Percentiles rank a stretch among this genome's conserved stretches.
Evolutionary conservation across 1,140 invertebrate genomes (phyloP).

Genomic region (Papilio polyxenes): DNA sequence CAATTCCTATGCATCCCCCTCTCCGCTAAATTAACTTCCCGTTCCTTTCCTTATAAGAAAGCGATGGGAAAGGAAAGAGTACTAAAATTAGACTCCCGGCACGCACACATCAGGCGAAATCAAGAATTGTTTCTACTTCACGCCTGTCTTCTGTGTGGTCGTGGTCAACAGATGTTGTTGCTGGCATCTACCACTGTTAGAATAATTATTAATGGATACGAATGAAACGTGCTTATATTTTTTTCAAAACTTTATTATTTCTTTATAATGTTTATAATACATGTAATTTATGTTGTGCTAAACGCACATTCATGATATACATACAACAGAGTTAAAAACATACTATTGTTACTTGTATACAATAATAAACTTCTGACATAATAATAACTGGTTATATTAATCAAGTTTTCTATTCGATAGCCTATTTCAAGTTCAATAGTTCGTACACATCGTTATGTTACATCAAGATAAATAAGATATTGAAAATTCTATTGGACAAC

Average conservation of each 20-base stretch:
- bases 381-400: conserved; percentile 76
- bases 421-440: conserved; percentile 59
- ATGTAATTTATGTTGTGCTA: conserved; percentile 73
- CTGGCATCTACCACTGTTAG: too few species aligned
- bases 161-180: too few species aligned
- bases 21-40: too few species aligned
- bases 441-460: conserved; percentile 47
- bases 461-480: conserved; percentile 49
- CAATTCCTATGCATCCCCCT: too few species aligned
- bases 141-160: too few species aligned
- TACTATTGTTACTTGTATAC: conserved; percentile 77
- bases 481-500: conserved; percentile 57
- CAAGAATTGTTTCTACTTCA: too few species aligned
- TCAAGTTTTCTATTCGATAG: conserved; percentile 62
- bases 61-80: too few species aligned
- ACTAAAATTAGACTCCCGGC: too few species aligned
- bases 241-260: conserved; percentile 78
- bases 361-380: conserved; percentile 78
- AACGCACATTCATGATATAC: conserved; percentile 69
- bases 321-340: conserved; percentile 76
- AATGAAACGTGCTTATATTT: conserved; percentile 56
- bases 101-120: too few species aligned
- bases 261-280: conserved; percentile 78
- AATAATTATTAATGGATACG: not conserved
- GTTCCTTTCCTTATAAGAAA: too few species aligned